These are phyloP conservation scores for Myiotriccus ornatus DNA, from an alignment of 2,797 vertebrate genomes.

Conservation along the genomic window DNA sequence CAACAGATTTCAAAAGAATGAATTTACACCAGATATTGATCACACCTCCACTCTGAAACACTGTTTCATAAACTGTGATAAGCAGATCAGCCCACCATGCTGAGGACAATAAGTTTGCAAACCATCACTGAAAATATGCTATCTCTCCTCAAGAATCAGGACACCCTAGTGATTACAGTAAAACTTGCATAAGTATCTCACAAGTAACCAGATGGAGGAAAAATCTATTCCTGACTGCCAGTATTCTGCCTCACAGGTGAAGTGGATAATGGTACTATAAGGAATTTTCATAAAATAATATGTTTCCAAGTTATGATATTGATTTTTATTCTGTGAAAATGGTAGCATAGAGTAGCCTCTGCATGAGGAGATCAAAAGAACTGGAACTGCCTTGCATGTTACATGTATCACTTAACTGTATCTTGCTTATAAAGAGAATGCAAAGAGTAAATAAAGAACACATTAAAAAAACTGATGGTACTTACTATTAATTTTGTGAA, in stretches of 20 bases:
- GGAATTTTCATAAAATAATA: neutral
- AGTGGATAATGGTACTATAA: neutral
- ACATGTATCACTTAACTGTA: neutral
- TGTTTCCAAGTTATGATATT: neutral
- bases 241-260: neutral
- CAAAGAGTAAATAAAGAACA: neutral
- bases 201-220: neutral
- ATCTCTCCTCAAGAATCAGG: neutral
- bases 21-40: neutral
- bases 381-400: neutral
- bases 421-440: neutral
- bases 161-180: neutral
- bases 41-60: neutral
- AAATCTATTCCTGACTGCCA: neutral
- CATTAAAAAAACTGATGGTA: neutral
- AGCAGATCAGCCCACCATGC: neutral
- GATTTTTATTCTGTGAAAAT: neutral
- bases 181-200: neutral
- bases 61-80: neutral
- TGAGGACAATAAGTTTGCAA: slow-evolving; percentile 1
- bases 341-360: neutral
- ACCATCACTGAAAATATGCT: neutral
- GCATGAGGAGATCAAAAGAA: neutral
- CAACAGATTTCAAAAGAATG: neutral
- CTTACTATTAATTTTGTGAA: neutral